Conservation (phyloP, 2,113 vertebrate genomes). For the Paradisaea rubra region DNA sequence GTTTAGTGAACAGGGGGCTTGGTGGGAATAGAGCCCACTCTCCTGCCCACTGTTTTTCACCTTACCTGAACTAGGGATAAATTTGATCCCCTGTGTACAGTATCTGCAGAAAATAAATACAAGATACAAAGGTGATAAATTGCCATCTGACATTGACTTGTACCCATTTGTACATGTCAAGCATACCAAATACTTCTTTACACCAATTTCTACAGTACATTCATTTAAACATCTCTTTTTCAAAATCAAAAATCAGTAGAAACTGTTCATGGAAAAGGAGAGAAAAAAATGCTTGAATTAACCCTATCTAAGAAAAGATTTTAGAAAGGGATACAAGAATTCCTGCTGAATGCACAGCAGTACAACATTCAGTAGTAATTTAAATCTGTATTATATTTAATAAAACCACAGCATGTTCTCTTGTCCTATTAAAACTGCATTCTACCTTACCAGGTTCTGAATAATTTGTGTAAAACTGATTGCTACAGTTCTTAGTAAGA, state of each 20-base stretch:
- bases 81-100: neutral
- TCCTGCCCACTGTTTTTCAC: neutral
- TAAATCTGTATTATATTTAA: slow-evolving; percentile 62
- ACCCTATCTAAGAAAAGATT: slow-evolving; percentile 5
- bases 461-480: slow-evolving; percentile 78
- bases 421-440: slow-evolving; percentile 70
- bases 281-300: neutral
- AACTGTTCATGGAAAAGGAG: neutral
- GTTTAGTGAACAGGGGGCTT: neutral
- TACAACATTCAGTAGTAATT: slow-evolving; percentile 24
- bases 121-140: neutral
- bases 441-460: slow-evolving; percentile 67
- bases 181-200: neutral
- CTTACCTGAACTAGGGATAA: neutral
- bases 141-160: neutral
- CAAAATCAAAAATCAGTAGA: slow-evolving; percentile 1
- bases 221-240: neutral
- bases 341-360: neutral
- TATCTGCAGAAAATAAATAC: neutral
- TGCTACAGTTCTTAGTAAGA: slow-evolving; percentile 71
- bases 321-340: neutral
- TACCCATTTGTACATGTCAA: neutral
- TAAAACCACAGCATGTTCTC: slow-evolving; percentile 59
- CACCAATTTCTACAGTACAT: neutral
- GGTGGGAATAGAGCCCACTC: neutral